Percentiles rank a stretch among this genome's conserved stretches.
These are phyloP conservation scores for Garrulus glandarius DNA, from an alignment of 2,797 vertebrate species.

Conservation along the genomic window DNA sequence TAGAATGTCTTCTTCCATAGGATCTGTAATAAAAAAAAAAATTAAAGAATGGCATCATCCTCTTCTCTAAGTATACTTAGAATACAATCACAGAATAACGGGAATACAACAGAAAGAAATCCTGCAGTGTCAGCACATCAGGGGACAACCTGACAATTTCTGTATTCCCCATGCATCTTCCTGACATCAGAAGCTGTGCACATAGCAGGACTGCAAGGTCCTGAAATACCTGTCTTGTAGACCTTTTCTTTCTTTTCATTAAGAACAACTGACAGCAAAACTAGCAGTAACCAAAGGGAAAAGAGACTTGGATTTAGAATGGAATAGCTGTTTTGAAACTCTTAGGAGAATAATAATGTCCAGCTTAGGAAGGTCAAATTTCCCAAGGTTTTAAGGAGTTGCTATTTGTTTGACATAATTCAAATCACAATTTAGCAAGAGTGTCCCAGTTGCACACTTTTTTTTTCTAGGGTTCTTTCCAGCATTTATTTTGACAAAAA, in stretches of 20 bases:
- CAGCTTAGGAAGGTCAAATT: not conserved
- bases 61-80: not conserved
- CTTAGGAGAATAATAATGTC: not conserved
- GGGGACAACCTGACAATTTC: not conserved
- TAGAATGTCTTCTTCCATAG: constrained; percentile 98
- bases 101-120: not conserved
- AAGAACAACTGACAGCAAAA: not conserved
- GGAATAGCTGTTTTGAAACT: not conserved
- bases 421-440: not conserved
- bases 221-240: not conserved
- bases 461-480: not conserved
- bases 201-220: not conserved
- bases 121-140: not conserved
- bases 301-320: not conserved
- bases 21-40: constrained; percentile 77
- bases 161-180: not conserved
- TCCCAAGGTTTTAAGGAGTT: not conserved
- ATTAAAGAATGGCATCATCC: fast-evolving
- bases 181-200: not conserved
- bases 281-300: not conserved
- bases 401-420: not conserved
- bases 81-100: not conserved
- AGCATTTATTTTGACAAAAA: not conserved
- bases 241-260: not conserved
- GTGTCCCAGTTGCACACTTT: not conserved